phyloP scores from a whole-genome alignment of 2,113 vertebrate species.

The Anarrhichthys ocellatus region DNA sequence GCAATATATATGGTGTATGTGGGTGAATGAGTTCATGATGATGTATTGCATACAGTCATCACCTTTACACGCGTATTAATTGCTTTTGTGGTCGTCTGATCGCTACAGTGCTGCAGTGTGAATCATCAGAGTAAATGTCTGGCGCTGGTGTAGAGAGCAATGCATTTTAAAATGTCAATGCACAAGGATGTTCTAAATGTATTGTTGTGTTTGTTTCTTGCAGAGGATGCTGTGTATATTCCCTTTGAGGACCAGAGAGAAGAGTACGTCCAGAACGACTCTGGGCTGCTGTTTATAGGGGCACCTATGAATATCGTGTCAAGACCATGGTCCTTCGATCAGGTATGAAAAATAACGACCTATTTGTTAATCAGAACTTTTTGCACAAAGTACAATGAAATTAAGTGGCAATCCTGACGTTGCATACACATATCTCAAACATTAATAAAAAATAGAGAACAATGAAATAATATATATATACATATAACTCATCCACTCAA shows the following conservation, averaged over 20 bases:
- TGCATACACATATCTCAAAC: no score
- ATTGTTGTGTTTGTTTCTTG: background rate
- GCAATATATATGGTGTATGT: background rate
- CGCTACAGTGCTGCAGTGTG: background rate
- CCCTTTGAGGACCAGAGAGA: slow-evolving; percentile 78
- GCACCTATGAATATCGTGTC: slow-evolving; percentile 62
- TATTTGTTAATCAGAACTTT: background rate
- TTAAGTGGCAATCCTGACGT: no score
- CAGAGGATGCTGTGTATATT: slow-evolving; percentile 80
- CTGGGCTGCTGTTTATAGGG: slow-evolving; percentile 80
- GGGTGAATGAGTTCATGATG: background rate
- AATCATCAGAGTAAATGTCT: background rate
- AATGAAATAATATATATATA: no score
- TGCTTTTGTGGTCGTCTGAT: background rate
- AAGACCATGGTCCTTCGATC: slow-evolving; percentile 83
- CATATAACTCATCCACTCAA: no score
- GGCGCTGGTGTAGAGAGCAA: background rate
- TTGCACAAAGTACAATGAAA: background rate
- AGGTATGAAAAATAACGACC: slow-evolving; percentile 60
- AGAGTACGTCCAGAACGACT: slow-evolving; percentile 80
- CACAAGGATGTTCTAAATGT: background rate
- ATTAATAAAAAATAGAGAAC: no score
- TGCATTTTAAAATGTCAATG: background rate
- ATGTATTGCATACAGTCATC: background rate
- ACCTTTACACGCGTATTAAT: background rate